phyloP scores from a whole-genome alignment of 2,797 vertebrate genomes.

The Xenentodon cancila region DNA sequence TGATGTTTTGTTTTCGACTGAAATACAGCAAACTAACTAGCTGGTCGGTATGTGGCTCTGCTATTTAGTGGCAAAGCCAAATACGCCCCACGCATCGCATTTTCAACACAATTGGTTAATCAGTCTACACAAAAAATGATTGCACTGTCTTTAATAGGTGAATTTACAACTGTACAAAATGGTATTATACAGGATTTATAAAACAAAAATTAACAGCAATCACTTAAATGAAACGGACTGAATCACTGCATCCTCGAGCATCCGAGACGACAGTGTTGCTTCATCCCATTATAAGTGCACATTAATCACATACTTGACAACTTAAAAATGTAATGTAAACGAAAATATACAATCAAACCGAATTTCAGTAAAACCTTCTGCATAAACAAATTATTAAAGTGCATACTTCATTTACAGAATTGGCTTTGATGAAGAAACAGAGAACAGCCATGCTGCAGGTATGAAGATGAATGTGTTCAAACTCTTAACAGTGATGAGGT shows the following conservation, averaged over 20 bases:
- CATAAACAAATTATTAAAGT: conserved; percentile 75
- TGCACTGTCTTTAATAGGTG: conserved; percentile 70
- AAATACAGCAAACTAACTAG: no score
- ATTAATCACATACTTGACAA: conserved; percentile 25
- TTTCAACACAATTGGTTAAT: no score
- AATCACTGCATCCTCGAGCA: conserved; percentile 3
- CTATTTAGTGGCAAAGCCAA: no score
- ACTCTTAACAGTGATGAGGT: conserved; percentile 11
- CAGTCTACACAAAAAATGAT: conserved; percentile 10
- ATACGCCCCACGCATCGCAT: no score
- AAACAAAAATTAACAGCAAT: conserved; percentile 38
- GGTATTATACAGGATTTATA: conserved; percentile 71
- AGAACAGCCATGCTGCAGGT: conserved; percentile 44
- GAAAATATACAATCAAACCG: conserved; percentile 45
- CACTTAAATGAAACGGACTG: not conserved
- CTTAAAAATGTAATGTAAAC: conserved; percentile 34
- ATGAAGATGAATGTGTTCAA: not conserved
- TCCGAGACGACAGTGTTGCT: conserved; percentile 2
- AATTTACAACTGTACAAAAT: conserved; percentile 84
- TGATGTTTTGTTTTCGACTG: no score
- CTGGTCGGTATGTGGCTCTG: no score
- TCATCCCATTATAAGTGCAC: not conserved
- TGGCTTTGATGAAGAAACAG: conserved; percentile 31
- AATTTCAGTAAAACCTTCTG: conserved; percentile 42
- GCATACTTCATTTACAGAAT: conserved; percentile 60